These are phyloP conservation scores for Ctenopoma multispine DNA, from an alignment of 2,797 vertebrate genomes.

Conservation along the genomic window DNA sequence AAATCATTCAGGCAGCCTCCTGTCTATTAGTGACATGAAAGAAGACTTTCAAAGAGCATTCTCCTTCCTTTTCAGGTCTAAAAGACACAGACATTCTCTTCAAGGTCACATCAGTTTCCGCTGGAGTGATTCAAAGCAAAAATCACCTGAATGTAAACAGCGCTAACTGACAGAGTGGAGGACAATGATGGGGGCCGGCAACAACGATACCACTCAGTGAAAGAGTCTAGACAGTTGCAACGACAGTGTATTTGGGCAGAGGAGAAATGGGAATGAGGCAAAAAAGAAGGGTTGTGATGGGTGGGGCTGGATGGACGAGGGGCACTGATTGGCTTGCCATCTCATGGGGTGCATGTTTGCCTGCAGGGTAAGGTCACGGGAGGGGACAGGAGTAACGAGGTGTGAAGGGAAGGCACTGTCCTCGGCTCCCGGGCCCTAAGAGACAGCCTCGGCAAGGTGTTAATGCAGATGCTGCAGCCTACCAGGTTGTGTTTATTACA, in stretches of 20 bases:
- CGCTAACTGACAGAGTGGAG: slow-evolving; percentile 61
- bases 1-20: slow-evolving; percentile 62
- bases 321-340: slow-evolving; percentile 69
- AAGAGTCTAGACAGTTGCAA: slow-evolving; percentile 55
- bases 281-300: slow-evolving; percentile 49
- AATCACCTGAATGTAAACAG: slow-evolving; percentile 69
- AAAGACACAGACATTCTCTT: slow-evolving; percentile 53
- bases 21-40: slow-evolving; percentile 72
- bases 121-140: slow-evolving; percentile 65
- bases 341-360: slow-evolving; percentile 67
- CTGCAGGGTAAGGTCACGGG: slow-evolving; percentile 77
- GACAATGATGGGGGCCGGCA: slow-evolving; percentile 56
- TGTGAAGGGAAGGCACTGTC: slow-evolving; percentile 81
- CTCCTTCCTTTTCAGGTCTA: slow-evolving; percentile 60
- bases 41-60: slow-evolving; percentile 72
- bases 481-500: slow-evolving; percentile 73
- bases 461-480: slow-evolving; percentile 76
- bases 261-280: slow-evolving; percentile 28
- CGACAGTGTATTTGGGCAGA: slow-evolving; percentile 38
- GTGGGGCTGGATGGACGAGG: slow-evolving; percentile 52
- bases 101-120: slow-evolving; percentile 75
- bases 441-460: slow-evolving; percentile 71
- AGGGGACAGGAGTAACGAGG: slow-evolving; percentile 78
- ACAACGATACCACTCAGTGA: slow-evolving; percentile 57
- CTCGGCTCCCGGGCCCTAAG: slow-evolving; percentile 67